phyloP scores from a whole-genome alignment of 2,888 invertebrate genomes.

The Drosophila rubida region DNA sequence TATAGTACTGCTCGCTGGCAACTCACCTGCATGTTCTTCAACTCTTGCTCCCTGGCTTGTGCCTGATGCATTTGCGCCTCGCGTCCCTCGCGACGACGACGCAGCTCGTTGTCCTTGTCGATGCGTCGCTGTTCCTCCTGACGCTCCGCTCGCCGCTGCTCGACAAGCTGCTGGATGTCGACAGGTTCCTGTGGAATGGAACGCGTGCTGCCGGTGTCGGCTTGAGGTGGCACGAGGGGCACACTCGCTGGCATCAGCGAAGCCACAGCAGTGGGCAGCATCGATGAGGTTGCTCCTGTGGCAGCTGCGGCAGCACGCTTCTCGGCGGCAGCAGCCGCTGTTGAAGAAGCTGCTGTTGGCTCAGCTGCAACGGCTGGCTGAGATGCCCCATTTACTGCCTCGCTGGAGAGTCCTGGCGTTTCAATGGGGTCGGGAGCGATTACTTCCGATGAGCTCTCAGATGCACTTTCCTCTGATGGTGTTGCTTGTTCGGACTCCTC shows the following conservation, averaged over 20 bases:
- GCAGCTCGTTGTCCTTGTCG: conserved; percentile 89
- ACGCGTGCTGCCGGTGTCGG: background rate
- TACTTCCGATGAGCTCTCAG: background rate
- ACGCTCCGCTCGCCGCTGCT: conserved; percentile 91
- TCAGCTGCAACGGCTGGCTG: background rate
- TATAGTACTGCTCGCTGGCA: too few relatives aligned
- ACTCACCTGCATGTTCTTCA: conserved; percentile 72
- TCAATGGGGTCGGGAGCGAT: conserved; percentile 1
- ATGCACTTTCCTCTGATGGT: too few relatives aligned
- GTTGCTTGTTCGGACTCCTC: background rate
- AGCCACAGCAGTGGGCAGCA: conserved; percentile 20
- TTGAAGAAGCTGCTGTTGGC: conserved; percentile 12
- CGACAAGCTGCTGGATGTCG: conserved; percentile 63
- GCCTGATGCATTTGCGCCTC: conserved; percentile 87
- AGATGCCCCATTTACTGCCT: background rate
- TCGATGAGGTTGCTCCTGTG: conserved; percentile 16
- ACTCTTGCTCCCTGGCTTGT: conserved; percentile 80
- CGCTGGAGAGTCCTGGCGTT: background rate
- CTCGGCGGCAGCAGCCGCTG: conserved; percentile 40
- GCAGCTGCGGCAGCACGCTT: conserved; percentile 26
- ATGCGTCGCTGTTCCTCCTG: conserved; percentile 93
- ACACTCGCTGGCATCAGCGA: conserved; percentile 14
- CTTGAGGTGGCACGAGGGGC: conserved; percentile 6
- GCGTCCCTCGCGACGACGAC: conserved; percentile 90
- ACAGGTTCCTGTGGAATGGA: conserved; percentile 22